These are phyloP conservation scores for Lophochroa leadbeateri DNA, from an alignment of 2,113 vertebrate species.

Conservation along the genomic window DNA sequence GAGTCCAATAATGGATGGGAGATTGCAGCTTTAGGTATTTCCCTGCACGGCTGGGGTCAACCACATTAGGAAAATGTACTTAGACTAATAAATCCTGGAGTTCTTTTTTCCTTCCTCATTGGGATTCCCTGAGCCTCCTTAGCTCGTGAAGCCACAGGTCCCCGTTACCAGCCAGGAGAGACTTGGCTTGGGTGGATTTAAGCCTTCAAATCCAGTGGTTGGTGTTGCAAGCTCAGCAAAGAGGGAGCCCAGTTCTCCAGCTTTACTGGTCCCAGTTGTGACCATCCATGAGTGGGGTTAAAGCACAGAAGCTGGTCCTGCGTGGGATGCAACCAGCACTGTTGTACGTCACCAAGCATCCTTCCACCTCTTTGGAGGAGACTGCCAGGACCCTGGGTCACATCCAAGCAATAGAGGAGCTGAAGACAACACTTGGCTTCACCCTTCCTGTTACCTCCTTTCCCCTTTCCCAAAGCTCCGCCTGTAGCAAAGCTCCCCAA, in stretches of 20 bases:
- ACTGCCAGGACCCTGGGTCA: accelerated
- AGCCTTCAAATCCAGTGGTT: neutral
- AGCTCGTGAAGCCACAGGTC: neutral
- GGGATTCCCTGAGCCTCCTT: neutral
- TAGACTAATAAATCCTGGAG: conserved; percentile 63
- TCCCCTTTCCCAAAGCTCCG: neutral
- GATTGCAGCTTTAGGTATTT: conserved; percentile 30
- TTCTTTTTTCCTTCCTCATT: neutral
- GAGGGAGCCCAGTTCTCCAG: neutral
- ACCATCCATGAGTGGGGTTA: neutral
- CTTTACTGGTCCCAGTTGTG: neutral
- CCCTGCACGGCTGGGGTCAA: conserved; percentile 32
- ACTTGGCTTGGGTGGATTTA: neutral
- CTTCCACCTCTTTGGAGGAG: neutral
- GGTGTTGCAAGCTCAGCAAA: neutral
- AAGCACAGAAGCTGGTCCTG: neutral
- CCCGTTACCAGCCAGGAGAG: neutral
- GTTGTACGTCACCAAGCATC: neutral
- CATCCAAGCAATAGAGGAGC: neutral
- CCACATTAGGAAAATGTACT: conserved; percentile 66
- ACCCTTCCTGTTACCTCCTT: neutral
- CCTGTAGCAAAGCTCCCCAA: neutral
- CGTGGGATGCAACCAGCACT: neutral
- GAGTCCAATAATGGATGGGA: conserved; percentile 16
- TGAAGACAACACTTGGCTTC: neutral